phyloP scores from a whole-genome alignment of 2,113 vertebrate species.

The Varanus komodoensis region DNA sequence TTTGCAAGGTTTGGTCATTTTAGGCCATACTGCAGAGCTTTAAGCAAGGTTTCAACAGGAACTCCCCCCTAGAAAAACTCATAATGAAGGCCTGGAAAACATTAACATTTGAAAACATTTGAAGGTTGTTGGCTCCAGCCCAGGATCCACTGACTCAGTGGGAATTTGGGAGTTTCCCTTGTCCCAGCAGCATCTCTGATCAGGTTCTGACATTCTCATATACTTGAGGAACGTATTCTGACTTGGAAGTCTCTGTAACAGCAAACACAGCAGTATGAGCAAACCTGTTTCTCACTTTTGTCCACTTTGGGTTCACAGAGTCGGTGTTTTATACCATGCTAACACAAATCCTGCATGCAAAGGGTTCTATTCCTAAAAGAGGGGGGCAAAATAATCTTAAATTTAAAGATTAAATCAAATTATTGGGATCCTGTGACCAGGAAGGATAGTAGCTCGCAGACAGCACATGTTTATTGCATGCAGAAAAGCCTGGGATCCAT shows the following conservation, averaged over 20 bases:
- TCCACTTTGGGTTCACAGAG: not conserved
- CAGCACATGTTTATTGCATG: no score
- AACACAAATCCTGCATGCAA: not conserved
- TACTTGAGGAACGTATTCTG: not conserved
- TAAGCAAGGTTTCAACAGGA: not conserved
- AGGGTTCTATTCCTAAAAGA: no score
- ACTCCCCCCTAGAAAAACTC: not conserved
- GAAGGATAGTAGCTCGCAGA: no score
- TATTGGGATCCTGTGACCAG: no score
- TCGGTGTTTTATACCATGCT: not conserved
- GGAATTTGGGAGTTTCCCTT: not conserved
- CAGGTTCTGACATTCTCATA: conserved; percentile 20
- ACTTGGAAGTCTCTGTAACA: conserved; percentile 1
- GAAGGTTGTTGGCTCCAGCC: not conserved
- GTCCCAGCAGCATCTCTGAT: not conserved
- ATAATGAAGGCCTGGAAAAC: not conserved
- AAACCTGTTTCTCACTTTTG: not conserved
- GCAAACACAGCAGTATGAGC: not conserved
- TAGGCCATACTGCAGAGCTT: not conserved
- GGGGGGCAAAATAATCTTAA: no score
- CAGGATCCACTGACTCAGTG: not conserved
- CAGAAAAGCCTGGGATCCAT: no score
- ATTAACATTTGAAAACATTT: not conserved
- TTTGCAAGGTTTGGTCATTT: not conserved
- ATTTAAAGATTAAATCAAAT: no score